Percentiles rank a stretch among this genome's conserved stretches.
Conservation (phyloP, 2,797 vertebrate genomes). For the Pantherophis vulpinus region DNA sequence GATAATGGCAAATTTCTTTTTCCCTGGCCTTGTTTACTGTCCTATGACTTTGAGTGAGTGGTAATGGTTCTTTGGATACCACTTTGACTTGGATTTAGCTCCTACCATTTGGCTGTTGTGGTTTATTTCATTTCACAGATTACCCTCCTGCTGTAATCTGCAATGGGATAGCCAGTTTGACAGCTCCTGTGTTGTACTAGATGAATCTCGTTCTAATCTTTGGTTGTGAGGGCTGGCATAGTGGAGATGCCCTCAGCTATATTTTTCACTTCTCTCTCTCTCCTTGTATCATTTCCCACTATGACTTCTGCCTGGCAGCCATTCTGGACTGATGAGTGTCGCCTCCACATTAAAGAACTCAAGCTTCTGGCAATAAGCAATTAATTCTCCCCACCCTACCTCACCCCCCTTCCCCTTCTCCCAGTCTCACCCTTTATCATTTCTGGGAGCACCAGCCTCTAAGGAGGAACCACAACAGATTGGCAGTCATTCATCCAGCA, state of each 20-base stretch:
- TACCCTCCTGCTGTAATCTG: not conserved
- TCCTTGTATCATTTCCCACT: not conserved
- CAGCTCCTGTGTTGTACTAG: not conserved
- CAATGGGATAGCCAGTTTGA: not conserved
- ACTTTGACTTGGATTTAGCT: not conserved
- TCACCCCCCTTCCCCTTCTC: not conserved
- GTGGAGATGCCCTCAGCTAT: not conserved
- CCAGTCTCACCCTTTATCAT: not conserved
- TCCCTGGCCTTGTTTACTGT: not conserved
- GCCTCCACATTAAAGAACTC: conserved; percentile 14
- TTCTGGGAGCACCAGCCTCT: not conserved
- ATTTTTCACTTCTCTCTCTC: conserved; percentile 26
- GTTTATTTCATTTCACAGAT: conserved; percentile 43
- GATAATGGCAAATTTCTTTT: not conserved
- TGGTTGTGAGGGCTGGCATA: not conserved
- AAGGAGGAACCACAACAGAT: not conserved
- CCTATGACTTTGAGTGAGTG: not conserved
- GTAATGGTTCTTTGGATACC: not conserved
- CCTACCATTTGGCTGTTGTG: conserved; percentile 20
- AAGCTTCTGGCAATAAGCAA: conserved; percentile 11
- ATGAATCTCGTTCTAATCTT: conserved; percentile 12
- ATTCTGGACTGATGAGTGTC: conserved; percentile 22
- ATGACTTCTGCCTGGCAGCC: conserved; percentile 8
- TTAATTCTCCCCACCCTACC: not conserved
- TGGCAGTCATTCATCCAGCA: conserved; percentile 1